Conservation (phyloP, 2,888 invertebrate genomes). For the Trichopria drosophilae region DNA sequence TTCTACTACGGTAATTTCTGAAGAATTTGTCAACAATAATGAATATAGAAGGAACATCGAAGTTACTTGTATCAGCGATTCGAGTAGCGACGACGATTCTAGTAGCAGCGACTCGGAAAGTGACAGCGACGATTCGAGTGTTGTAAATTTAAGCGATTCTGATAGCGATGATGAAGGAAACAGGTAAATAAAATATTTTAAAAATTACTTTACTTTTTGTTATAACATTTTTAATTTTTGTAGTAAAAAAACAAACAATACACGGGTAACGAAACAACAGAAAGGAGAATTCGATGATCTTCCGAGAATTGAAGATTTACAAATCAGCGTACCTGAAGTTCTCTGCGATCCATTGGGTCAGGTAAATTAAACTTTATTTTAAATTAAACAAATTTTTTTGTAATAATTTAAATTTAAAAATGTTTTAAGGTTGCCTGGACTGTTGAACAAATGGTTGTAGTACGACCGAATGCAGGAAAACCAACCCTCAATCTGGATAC, state of each 20-base stretch:
- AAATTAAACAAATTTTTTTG: slow-evolving; percentile 10
- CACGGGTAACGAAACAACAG: slow-evolving; percentile 22
- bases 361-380: slow-evolving; percentile 52
- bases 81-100: slow-evolving; percentile 41
- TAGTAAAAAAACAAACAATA: slow-evolving; percentile 7
- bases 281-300: slow-evolving; percentile 71
- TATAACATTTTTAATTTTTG: slow-evolving; percentile 24
- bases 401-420: slow-evolving; percentile 12
- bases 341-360: slow-evolving; percentile 75
- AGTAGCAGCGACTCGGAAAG: slow-evolving; percentile 36
- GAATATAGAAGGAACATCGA: slow-evolving; percentile 16
- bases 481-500: slow-evolving; percentile 86
- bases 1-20: slow-evolving; percentile 12
- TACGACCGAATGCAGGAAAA: slow-evolving; percentile 71
- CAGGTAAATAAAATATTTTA: too few relatives aligned
- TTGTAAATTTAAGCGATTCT: slow-evolving; percentile 23
- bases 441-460: slow-evolving; percentile 66
- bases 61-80: slow-evolving; percentile 28
- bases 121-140: slow-evolving; percentile 28
- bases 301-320: slow-evolving; percentile 80
- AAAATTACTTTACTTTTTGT: too few relatives aligned
- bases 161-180: slow-evolving; percentile 27
- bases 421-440: slow-evolving; percentile 59
- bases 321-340: slow-evolving; percentile 76
- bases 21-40: slow-evolving; percentile 17